Percentiles rank a stretch among this genome's conserved stretches.
Evolutionary conservation across 2,797 vertebrate genomes (phyloP).

Genomic region (Arrhamphus sclerolepis): DNA sequence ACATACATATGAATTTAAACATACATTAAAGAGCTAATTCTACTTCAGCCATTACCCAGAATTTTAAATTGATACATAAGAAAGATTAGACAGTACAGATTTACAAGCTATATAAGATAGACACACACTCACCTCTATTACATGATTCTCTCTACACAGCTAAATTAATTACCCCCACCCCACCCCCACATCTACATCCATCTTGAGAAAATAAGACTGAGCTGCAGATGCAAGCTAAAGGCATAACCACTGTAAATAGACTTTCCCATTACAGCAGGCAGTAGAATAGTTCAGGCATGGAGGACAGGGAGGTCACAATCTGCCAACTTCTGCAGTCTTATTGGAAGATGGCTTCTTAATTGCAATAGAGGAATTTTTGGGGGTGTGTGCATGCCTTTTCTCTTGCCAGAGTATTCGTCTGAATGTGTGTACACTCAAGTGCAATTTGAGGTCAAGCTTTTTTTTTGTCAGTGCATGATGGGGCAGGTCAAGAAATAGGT

Average conservation of each 20-base stretch:
- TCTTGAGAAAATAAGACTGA: conserved; percentile 22
- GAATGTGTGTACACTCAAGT: conserved; percentile 7
- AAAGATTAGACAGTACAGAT: too few species aligned
- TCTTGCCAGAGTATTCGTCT: neutral
- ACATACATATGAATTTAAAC: conserved; percentile 1
- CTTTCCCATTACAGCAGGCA: conserved; percentile 69
- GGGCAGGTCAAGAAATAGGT: conserved; percentile 42
- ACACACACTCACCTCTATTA: conserved; percentile 16
- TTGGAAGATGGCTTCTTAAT: conserved; percentile 75
- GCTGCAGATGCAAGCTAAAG: conserved; percentile 50
- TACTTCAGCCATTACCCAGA: conserved; percentile 25
- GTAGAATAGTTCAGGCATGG: conserved; percentile 63
- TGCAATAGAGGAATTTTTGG: conserved; percentile 44
- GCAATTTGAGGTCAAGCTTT: conserved; percentile 24
- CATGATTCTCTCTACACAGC: conserved; percentile 15
- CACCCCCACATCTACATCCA: conserved; percentile 22
- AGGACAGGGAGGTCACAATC: conserved; percentile 71
- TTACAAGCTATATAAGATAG: too few species aligned
- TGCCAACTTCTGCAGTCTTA: conserved; percentile 72
- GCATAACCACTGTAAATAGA: conserved; percentile 66
- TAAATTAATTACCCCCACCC: conserved; percentile 55
- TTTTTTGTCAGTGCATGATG: conserved; percentile 20
- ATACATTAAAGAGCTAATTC: conserved; percentile 8
- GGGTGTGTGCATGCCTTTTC: conserved; percentile 7
- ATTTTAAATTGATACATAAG: too few species aligned